phyloP scores from a whole-genome alignment of 2,888 invertebrate genomes.

The Lasius platythorax region DNA sequence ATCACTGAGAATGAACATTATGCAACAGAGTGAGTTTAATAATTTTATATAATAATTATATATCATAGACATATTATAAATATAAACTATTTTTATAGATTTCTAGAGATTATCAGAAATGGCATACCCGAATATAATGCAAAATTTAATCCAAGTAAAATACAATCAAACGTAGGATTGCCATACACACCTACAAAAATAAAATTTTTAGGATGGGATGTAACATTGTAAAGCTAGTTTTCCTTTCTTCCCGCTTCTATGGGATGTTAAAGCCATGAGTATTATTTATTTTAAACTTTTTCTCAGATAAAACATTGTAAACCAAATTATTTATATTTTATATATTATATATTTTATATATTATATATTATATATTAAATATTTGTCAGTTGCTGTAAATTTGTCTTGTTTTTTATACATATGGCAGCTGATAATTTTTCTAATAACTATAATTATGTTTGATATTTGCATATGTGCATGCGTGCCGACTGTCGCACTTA shows the following conservation, averaged over 20 bases:
- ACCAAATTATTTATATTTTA: neutral
- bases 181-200: neutral
- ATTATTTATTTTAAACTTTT: conserved; percentile 1
- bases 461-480: neutral
- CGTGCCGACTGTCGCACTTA: neutral
- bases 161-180: neutral
- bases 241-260: neutral
- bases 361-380: neutral
- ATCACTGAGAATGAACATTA: conserved; percentile 3
- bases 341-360: neutral
- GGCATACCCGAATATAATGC: conserved; percentile 27
- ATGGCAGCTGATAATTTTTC: neutral
- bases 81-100: neutral
- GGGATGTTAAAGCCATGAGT: neutral
- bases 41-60: neutral
- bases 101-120: conserved; percentile 1
- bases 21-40: conserved; percentile 28
- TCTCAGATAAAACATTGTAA: neutral
- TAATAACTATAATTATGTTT: neutral
- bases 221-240: neutral
- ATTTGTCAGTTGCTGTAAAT: neutral
- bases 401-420: neutral
- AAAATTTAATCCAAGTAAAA: conserved; percentile 29
- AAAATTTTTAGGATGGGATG: neutral
- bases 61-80: neutral